Base-by-base conservation (phyloP, 2,888 invertebrate genomes). In the Agrochola lota region DNA sequence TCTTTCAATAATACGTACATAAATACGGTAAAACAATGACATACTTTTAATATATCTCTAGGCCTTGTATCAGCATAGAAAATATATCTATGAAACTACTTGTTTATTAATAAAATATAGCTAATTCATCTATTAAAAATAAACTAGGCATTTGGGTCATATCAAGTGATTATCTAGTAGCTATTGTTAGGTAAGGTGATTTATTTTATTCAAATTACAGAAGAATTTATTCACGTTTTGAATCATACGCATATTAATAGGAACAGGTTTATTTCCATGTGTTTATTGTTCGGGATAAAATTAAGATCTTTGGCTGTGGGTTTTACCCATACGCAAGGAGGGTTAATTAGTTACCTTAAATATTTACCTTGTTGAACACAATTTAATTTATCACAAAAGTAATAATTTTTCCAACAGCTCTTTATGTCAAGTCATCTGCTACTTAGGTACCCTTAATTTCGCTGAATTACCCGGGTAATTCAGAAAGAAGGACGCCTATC, bases 111-210 rank as follows among this genome's bases (percentile, higher is more conserved):
- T 40, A 52, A 66, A 76, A 77, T 52, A 60, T 60, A 26, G 81
- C 71, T 40, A 71, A 82, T 67, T 78, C 74, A 75, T 82, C 71
- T 64, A 57, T 67, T 30, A 30, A 57, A 49, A 72, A 77, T 71
- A 73, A 84, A 75, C 43, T 85, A 75, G 85, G 67, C 64, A 78
- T 82, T 52, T 30, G 26, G 84, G 84, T 85, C 84, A 84, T 23
- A 52, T 46, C 55, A 62, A 52, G 23, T 75, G 40, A 70, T 63
- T 70, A 67, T 72, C 55, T 82, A 78, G 78, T 46, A 59, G 15
- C 70, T 69, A 73, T 75, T 74, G 60, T 69, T 15, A 52, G 57
- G 43, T 60, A 17, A 46, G 8, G n/a, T 76, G 26, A 84, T 80
- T 79, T 71, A 64, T 74, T 77, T 60, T n/a, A 71, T 68, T 63